These are phyloP conservation scores for Venusia cambrica DNA, from an alignment of 2,888 invertebrate species.

Conservation along the genomic window DNA sequence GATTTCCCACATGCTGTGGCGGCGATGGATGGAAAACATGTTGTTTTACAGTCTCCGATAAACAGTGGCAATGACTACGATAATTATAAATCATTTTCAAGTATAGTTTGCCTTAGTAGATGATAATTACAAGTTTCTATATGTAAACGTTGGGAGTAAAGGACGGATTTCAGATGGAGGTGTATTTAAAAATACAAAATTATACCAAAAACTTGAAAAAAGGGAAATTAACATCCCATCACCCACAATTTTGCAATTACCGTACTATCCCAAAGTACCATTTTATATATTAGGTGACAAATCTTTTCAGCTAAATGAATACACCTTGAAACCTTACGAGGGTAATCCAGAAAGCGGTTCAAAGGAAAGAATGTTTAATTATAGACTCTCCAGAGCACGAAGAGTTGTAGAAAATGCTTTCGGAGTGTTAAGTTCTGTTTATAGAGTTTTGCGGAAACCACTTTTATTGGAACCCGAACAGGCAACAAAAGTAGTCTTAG, in stretches of 20 bases:
- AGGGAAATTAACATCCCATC: constrained; percentile 22
- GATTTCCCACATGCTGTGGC: constrained; percentile 44
- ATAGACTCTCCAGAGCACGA: constrained; percentile 24
- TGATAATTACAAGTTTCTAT: constrained; percentile 42
- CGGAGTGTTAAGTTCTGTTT: constrained; percentile 22
- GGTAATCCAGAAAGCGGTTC: constrained; percentile 26
- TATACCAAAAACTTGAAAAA: constrained; percentile 31
- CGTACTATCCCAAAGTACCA: constrained; percentile 20
- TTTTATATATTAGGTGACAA: constrained; percentile 25
- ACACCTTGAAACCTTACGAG: constrained; percentile 27
- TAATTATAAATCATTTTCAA: constrained; percentile 40
- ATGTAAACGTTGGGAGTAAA: constrained; percentile 33
- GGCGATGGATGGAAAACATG: constrained; percentile 46
- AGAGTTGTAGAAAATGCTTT: constrained; percentile 22
- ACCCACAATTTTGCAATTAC: constrained; percentile 19
- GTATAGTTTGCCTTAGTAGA: constrained; percentile 45
- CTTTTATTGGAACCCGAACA: constrained; percentile 32
- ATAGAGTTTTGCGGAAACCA: constrained; percentile 29
- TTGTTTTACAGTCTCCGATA: constrained; percentile 34
- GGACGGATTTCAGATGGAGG: constrained; percentile 32
- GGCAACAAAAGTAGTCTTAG: constrained; percentile 28
- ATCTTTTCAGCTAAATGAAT: constrained; percentile 24
- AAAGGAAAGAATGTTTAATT: constrained; percentile 25
- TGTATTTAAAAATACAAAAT: constrained; percentile 26
- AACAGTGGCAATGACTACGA: constrained; percentile 35